A percentile compares a stretch with the other conserved stretches of the same genome.
Evolutionary conservation across 2,113 vertebrate genomes (phyloP).

Genomic region (Lasiurus borealis): DNA sequence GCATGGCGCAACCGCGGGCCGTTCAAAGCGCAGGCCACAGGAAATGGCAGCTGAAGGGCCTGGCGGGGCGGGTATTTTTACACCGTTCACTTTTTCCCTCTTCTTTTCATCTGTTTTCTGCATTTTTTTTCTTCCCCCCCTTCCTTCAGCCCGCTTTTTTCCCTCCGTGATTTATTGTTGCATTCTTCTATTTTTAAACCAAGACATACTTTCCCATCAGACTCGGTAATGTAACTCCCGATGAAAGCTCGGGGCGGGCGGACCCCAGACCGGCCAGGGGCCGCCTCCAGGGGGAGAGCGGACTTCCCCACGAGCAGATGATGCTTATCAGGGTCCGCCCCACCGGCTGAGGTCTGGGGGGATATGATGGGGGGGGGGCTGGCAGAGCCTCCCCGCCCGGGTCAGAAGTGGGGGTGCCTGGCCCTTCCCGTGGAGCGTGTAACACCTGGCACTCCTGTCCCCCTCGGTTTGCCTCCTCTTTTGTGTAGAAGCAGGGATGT

Average conservation of each 20-base stretch:
- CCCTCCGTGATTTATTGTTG: slow-evolving; percentile 87
- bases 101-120: slow-evolving; percentile 87
- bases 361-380: too few relatives aligned
- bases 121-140: slow-evolving; percentile 71
- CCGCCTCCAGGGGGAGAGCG: slow-evolving; percentile 65
- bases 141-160: slow-evolving; percentile 77
- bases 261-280: slow-evolving; percentile 80
- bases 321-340: slow-evolving; percentile 78
- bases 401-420: neutral
- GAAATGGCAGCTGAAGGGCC: slow-evolving; percentile 85
- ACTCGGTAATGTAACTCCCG: slow-evolving; percentile 84
- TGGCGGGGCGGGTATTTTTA: slow-evolving; percentile 87
- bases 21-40: slow-evolving; percentile 79
- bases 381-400: too few relatives aligned
- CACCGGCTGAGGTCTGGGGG: slow-evolving; percentile 38
- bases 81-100: slow-evolving; percentile 81
- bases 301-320: slow-evolving; percentile 71
- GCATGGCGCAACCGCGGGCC: slow-evolving; percentile 67
- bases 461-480: neutral
- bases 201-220: slow-evolving; percentile 84
- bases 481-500: fast-evolving
- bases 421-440: neutral
- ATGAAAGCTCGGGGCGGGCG: slow-evolving; percentile 83
- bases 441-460: neutral
- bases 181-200: slow-evolving; percentile 90